These are phyloP conservation scores for Rutilus rutilus DNA, from an alignment of 2,113 vertebrate species.

Conservation along the genomic window DNA sequence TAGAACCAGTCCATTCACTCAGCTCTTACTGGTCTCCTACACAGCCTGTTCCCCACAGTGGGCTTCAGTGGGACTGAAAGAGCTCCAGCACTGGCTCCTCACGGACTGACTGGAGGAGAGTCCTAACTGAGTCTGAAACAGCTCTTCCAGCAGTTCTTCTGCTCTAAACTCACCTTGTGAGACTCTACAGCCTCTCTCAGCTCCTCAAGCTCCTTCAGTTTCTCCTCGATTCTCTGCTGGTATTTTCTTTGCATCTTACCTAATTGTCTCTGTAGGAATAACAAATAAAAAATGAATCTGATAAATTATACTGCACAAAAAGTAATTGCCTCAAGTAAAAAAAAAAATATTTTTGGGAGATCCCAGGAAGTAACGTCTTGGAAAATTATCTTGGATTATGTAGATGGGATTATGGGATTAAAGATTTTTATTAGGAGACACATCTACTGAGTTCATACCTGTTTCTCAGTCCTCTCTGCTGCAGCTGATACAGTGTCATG, in stretches of 20 bases:
- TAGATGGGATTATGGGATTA: neutral
- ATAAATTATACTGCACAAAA: no score
- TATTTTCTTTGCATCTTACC: no score
- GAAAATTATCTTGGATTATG: no score
- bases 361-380: no score
- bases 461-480: neutral
- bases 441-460: neutral
- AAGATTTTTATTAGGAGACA: neutral
- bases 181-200: slow-evolving; percentile 4
- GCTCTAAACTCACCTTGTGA: slow-evolving; percentile 45
- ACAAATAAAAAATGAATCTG: no score
- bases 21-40: neutral
- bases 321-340: no score
- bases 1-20: neutral
- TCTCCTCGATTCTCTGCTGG: neutral
- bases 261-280: neutral
- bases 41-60: neutral
- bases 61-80: neutral
- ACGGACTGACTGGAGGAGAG: no score
- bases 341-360: no score
- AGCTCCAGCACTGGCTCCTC: neutral
- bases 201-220: slow-evolving; percentile 12
- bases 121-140: neutral
- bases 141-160: neutral
- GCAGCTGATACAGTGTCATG: neutral